A percentile compares a stretch with the other conserved stretches of the same genome.
These are phyloP conservation scores for Tanypteryx hageni DNA, from an alignment of 2,888 invertebrate species.

Conservation along the genomic window DNA sequence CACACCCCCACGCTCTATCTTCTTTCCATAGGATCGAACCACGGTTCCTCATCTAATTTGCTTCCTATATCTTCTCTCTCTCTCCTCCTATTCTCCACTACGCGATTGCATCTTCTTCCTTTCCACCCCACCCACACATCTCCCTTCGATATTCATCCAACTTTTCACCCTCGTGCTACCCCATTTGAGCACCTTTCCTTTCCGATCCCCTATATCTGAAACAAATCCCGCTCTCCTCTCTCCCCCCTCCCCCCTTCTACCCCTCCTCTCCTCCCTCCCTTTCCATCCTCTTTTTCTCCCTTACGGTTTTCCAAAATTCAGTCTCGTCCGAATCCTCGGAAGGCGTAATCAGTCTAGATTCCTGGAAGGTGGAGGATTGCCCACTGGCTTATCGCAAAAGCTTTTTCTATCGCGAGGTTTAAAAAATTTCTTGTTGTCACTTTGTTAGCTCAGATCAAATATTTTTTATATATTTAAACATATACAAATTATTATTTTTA, in stretches of 20 bases:
- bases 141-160: too few relatives aligned
- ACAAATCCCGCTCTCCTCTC: background rate
- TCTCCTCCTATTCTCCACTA: background rate
- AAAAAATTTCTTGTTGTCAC: background rate
- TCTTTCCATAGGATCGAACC: background rate
- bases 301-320: constrained; percentile 48
- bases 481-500: too few relatives aligned
- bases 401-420: background rate
- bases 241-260: background rate
- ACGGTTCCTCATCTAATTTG: background rate
- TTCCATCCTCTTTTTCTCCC: background rate
- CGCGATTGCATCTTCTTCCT: too few relatives aligned
- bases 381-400: constrained; percentile 20
- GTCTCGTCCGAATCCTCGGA: constrained; percentile 8
- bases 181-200: too few relatives aligned
- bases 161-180: too few relatives aligned
- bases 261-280: background rate
- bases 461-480: too few relatives aligned
- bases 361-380: background rate
- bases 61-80: background rate
- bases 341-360: constrained; percentile 45
- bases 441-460: background rate
- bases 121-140: too few relatives aligned
- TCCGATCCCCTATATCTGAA: too few relatives aligned
- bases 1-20: background rate